Evolutionary conservation across 2,888 invertebrate species (phyloP).

Genomic region (Thecophora atra): DNA sequence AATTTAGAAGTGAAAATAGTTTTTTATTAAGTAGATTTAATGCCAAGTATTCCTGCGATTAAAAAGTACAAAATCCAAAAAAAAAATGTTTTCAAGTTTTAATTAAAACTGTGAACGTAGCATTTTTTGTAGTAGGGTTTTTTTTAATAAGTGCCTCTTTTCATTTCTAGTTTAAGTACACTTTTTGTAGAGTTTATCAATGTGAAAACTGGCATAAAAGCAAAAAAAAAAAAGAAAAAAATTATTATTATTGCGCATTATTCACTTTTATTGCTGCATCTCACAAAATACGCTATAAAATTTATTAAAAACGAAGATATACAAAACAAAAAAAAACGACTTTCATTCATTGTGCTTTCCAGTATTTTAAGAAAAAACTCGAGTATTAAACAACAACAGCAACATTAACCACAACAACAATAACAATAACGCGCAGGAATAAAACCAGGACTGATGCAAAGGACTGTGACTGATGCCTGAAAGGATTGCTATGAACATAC

Average conservation of each 20-base stretch:
- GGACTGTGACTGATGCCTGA: not conserved
- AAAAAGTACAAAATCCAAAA: not conserved
- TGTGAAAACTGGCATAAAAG: not conserved
- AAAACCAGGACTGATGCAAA: slow-evolving; percentile 20
- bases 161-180: slow-evolving; percentile 9
- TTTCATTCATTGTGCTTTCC: not conserved
- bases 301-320: slow-evolving; percentile 13
- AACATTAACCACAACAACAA: too few relatives aligned
- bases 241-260: slow-evolving; percentile 28
- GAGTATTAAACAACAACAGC: not conserved
- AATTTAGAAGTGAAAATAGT: too few relatives aligned
- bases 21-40: too few relatives aligned
- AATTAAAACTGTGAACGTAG: slow-evolving; percentile 12
- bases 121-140: not conserved
- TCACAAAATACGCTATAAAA: slow-evolving; percentile 1
- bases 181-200: slow-evolving; percentile 21
- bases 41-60: not conserved
- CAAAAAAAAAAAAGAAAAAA: not conserved
- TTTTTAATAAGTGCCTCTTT: not conserved
- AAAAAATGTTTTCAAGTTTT: not conserved
- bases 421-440: not conserved
- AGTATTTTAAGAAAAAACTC: slow-evolving; percentile 11
- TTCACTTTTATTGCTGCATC: slow-evolving; percentile 34
- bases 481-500: slow-evolving; percentile 3
- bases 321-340: not conserved